Evolutionary conservation across 2,888 invertebrate species (phyloP).

Genomic region (Aethes cnicana): DNA sequence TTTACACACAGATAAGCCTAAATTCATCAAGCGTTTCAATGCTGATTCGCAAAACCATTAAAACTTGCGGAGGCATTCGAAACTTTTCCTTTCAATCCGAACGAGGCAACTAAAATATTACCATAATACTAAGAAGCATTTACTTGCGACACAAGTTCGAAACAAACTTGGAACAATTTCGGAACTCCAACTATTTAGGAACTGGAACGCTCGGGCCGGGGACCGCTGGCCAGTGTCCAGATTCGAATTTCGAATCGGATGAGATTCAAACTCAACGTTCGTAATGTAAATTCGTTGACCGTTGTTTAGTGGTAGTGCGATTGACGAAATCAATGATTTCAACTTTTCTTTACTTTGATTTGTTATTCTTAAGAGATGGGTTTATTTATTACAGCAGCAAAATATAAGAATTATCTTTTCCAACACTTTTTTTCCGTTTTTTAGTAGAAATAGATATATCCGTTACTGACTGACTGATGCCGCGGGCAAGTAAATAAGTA

Average conservation of each 20-base stretch:
- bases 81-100: constrained; percentile 24
- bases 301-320: background rate
- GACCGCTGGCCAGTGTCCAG: constrained; percentile 32
- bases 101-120: constrained; percentile 21
- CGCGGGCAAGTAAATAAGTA: too few species aligned
- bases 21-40: too few species aligned
- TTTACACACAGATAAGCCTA: too few species aligned
- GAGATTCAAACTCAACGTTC: constrained; percentile 29
- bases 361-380: too few species aligned
- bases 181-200: constrained; percentile 28
- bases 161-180: constrained; percentile 25
- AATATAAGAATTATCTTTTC: too few species aligned
- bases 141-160: constrained; percentile 25
- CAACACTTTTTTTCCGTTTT: too few species aligned
- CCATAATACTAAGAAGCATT: constrained; percentile 30
- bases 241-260: constrained; percentile 28
- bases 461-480: too few species aligned
- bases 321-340: background rate
- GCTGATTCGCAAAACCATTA: too few species aligned
- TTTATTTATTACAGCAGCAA: too few species aligned
- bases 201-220: background rate
- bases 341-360: too few species aligned
- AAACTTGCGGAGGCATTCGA: constrained; percentile 3
- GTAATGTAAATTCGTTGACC: constrained; percentile 21
- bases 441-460: too few species aligned